Percentiles rank a stretch among this genome's conserved stretches.
Conservation (phyloP, 2,888 invertebrate genomes). For the Hypomecis punctinalis region DNA sequence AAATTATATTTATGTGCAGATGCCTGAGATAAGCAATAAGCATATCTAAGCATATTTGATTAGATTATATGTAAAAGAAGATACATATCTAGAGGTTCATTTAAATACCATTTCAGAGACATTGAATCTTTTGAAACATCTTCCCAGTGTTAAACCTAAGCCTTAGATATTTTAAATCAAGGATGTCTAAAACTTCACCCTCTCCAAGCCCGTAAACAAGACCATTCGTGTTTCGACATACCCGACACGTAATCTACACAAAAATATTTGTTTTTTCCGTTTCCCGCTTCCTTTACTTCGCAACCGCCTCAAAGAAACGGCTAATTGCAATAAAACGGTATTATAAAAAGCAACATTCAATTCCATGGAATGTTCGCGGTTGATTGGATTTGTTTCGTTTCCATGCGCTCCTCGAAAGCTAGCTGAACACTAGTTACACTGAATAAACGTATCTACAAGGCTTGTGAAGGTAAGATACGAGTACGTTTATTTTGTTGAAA, state of each 20-base stretch:
- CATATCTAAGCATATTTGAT: too few relatives aligned
- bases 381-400: conserved; percentile 75
- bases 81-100: too few relatives aligned
- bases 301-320: conserved; percentile 42
- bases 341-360: conserved; percentile 57
- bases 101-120: too few relatives aligned
- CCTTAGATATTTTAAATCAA: not conserved
- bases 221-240: conserved; percentile 24
- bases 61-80: too few relatives aligned
- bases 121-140: too few relatives aligned
- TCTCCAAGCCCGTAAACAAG: conserved; percentile 20
- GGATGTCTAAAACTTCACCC: conserved; percentile 16
- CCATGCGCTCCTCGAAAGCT: conserved; percentile 52
- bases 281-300: conserved; percentile 27
- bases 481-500: not conserved
- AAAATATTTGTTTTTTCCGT: conserved; percentile 30
- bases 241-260: conserved; percentile 22
- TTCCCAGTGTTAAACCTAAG: not conserved
- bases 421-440: conserved; percentile 8
- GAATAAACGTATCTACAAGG: conserved; percentile 5
- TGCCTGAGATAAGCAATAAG: too few relatives aligned
- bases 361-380: conserved; percentile 59
- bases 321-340: conserved; percentile 50
- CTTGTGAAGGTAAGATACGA: conserved; percentile 1
- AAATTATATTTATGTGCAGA: too few relatives aligned